Evolutionary conservation across 2,888 invertebrate genomes (phyloP), one percentile per base, ranked within the genome.

Genomic region (Drosophila colorata): DNA sequence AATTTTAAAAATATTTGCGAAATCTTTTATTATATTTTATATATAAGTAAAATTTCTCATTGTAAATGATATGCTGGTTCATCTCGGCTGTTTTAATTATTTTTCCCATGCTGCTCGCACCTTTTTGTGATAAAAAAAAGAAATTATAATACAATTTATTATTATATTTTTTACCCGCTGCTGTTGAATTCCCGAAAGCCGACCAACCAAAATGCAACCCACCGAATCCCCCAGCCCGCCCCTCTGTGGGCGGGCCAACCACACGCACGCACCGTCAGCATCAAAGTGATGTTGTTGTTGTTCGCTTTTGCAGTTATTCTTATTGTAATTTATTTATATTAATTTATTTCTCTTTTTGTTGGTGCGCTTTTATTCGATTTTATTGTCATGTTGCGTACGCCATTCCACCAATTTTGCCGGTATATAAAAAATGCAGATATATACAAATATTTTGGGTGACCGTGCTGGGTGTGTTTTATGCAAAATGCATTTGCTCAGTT

Each of bases 61-160:
- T 20, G 43, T 58, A 28, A 14, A 61, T 76, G 74, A 74, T 61
- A 16, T 38, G 4, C 8, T 1, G 0, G 0, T 8, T 18, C 7
- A 23, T 8, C 14, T 58, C 44, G 33, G 8, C 41, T 11, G 20
- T 23, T 37, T 7, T 31, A 7, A 9, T n/a, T 25, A 11, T 43
- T 46, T 52, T 46, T 25, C 8, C 1, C 31, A 5, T 20, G 48
- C 23, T 37, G 28, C 49, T 18, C 25, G 16, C 13, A 38, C 20
- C 28, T 25, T 46, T 59, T 47, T 44, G 7, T 28, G 47, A 66
- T 70, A 84, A 80, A 80, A 80, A 80, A 80, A 83, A 77, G 69
- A 80, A 69, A 84, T 81, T 87, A 78, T 81, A 81, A 87, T 87
- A 47, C 58, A 84, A 87, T 81, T 78, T 84, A 78, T 80, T 87